Base-by-base conservation (phyloP, 2,888 invertebrate species). In the Pandemis corylana region DNA sequence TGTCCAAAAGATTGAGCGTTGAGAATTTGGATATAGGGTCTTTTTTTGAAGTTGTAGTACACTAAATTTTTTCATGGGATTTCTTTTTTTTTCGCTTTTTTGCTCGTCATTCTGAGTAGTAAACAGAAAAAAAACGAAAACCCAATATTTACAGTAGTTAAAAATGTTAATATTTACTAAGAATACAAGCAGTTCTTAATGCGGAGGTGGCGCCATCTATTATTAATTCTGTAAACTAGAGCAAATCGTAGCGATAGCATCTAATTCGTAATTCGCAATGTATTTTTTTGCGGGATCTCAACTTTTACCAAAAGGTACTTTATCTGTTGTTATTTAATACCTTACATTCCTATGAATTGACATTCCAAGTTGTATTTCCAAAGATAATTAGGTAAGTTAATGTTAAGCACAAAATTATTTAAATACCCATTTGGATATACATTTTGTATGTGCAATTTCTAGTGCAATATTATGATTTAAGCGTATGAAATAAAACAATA, bases 391-490 rank as follows among this genome's bases (percentile, higher is more conserved):
- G 69, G 44, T 49, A 9, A 42, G n/a, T n/a, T n/a, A n/a, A 51
- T 12, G 56, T 68, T 61, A 76, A 76, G 79, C 79, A 78, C 78
- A 80, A 80, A 84, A 82, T 82, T 85, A 85, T 42, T 79, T 78
- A 77, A 78, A 69, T 77, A 71, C 42, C 42, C 42, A 65, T 71
- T 70, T 63, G 15, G 68, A 76, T 15, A 28, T 69, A 80, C 78
- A 80, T 75, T 78, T 76, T 80, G 75, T 74, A 81, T 75, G 85
- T 88, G 84, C 83, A 89, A 86, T 86, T 77, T 80, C 78, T 76
- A 83, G 88, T 89, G 87, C 87, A 88, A 89, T 89, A 87, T 76
- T 75, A 77, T 68, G 20, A 64, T 78, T 65, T 72, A 69, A 56
- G 64, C 71, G 7, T 51, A 66, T 66, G 12, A 51, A 74, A 65